Conservation (phyloP, 2,888 invertebrate species). For the Sericinus montela region DNA sequence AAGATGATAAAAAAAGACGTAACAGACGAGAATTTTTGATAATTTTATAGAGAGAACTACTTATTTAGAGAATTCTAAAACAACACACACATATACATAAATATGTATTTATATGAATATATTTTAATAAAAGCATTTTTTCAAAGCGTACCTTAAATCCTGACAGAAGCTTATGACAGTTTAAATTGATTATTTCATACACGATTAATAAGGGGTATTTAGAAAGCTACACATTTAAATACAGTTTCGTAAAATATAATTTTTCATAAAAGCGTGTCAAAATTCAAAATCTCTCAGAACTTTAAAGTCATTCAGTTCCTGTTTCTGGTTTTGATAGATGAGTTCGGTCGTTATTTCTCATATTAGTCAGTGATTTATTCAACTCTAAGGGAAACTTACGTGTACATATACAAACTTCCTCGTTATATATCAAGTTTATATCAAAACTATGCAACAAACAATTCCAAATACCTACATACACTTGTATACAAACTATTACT, state of each 20-base stretch:
- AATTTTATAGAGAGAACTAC: too few species aligned
- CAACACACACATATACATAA: too few species aligned
- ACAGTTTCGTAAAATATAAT: background rate
- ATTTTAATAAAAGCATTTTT: too few species aligned
- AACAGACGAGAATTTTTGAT: too few species aligned
- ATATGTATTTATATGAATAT: too few species aligned
- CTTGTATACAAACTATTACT: slow-evolving; percentile 14
- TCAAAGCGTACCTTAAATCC: background rate
- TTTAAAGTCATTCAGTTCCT: background rate
- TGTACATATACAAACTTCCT: background rate
- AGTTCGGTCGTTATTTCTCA: background rate
- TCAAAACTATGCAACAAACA: background rate
- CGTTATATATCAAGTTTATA: background rate
- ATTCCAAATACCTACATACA: background rate
- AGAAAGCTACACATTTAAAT: background rate
- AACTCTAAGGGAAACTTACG: too few species aligned
- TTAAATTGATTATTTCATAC: background rate
- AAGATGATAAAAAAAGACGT: too few species aligned
- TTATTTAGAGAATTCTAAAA: too few species aligned
- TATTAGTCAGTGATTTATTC: too few species aligned
- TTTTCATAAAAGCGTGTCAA: background rate
- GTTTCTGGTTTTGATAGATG: background rate
- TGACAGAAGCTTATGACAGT: background rate
- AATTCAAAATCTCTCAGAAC: background rate
- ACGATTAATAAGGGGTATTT: background rate